Base-by-base conservation (phyloP, 2,888 invertebrate species). In the Pasiphila rectangulata region DNA sequence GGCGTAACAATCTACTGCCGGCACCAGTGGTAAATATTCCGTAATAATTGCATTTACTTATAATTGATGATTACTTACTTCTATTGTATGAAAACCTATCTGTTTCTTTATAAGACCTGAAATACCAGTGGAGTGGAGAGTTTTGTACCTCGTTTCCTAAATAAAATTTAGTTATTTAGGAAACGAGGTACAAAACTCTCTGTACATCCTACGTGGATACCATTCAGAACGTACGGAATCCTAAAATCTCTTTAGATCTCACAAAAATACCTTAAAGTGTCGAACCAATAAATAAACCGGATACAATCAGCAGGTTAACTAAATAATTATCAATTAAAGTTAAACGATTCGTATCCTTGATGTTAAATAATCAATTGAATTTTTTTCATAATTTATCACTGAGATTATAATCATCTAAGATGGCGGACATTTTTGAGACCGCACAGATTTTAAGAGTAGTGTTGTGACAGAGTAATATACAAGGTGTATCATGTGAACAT, bases 321-420 rank as follows among this genome's bases (percentile, higher is more conserved):
- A 70, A 79, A 77, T 79, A 80, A 78, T 75, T 68, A 70, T 75
- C 78, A 79, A 79, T 81, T 80, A 79, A 79, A 71, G 58, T 57
- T 59, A 69, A 66, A 59, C 67, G 81, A 82, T 79, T 69, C 67
- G 67, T 72, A 83, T 82, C 80, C 59, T 57, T 65, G 67, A 71
- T 73, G 69, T 61, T 60, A 66, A 71, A 74, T 79, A 83, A 86
- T 85, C 80, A 84, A 81, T 83, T 77, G 69, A 65, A 81, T 84
- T 81, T 83, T 79, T 77, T 72, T 64, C 64, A 76, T 79, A 79
- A 86, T 86, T 79, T 80, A 84, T 86, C 86, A 84, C 72, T 47
- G 17, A 40, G 83, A 85, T 84, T 71, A 69, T 51, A 61, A 84
- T 86, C 84, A 57, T 59, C 59, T 60, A 60, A 76, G 64, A 80